Base-by-base conservation (phyloP, 2,113 vertebrate species). In the Scophthalmus maximus region DNA sequence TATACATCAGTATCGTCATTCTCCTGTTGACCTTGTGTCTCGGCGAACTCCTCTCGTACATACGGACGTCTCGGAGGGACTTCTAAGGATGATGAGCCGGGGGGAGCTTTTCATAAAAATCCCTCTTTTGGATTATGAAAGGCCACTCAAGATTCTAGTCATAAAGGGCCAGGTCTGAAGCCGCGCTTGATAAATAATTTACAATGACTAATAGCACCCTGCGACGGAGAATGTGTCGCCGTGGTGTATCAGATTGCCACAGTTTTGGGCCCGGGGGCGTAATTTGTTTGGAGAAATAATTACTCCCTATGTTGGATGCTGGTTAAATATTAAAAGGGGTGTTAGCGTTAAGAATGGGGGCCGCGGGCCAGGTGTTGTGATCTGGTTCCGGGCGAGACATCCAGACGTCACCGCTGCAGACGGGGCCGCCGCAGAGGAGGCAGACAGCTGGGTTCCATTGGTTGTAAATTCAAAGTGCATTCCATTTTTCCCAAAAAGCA, bases 201-300 rank as follows among this genome's bases (percentile, higher is more conserved):
- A 92, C 88, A 88, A 88, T 91, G 91, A 93, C 90, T 93, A 93
- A 93, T 93, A 90, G 90, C 63, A 66, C 65, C 82, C 73, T 85
- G 83, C 85, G 86, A 91, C 84, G 70, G 78, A 76, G 81, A 85
- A 89, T 89, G 79, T 89, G 92, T 92, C 30, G 60, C 81, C 47
- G 73, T 56, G 86, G 85, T 79, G 80, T 88, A 92, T 93, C 90
- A 81, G 79, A 89, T 90, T 90, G 87, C 79, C 29, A 79, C 30
- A 47, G 84, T 91, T 93, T 92, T 7, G 59, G 89, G n/a, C n/a
- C 89, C 87, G 22, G 49, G 70, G 88, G 91, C 84, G n/a, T 90
- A 91, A 91, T 93, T 92, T 93, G 92, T 93, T 93, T 93, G 83
- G 90, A 90, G 90, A 93, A 94, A 93, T 91, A 93, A 94, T 93